A percentile compares a stretch with the other conserved stretches of the same genome.
These are phyloP conservation scores for Prochilodus magdalenae DNA, from an alignment of 2,113 vertebrate species.

Conservation along the genomic window DNA sequence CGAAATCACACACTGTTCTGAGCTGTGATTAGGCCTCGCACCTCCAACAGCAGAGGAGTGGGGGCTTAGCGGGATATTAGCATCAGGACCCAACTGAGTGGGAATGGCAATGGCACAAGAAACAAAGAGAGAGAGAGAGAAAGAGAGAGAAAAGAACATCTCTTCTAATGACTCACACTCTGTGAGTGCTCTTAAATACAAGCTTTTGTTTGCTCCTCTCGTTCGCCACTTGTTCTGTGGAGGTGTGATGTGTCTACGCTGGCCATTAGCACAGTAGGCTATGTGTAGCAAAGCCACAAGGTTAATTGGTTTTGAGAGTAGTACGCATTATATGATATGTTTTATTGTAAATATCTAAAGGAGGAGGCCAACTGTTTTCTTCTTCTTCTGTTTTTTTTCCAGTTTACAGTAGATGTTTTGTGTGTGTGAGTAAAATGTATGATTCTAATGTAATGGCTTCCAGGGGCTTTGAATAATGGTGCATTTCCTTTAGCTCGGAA, in stretches of 20 bases:
- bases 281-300: not conserved
- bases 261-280: constrained; percentile 4
- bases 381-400: not conserved
- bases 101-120: constrained; percentile 20
- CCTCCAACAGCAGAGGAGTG: constrained; percentile 29
- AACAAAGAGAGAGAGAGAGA: constrained; percentile 1
- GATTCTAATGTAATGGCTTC: not conserved
- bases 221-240: constrained; percentile 4
- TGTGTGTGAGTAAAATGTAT: not conserved
- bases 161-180: constrained; percentile 34
- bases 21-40: constrained; percentile 50
- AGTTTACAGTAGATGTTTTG: not conserved
- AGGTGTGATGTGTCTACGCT: constrained; percentile 5
- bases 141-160: constrained; percentile 13
- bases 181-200: constrained; percentile 20
- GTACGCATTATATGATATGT: not conserved
- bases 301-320: constrained; percentile 2
- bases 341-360: not conserved
- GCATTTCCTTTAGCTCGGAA: too few relatives aligned
- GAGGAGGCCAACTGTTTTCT: not conserved
- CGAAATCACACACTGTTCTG: constrained; percentile 52
- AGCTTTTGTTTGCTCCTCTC: constrained; percentile 21
- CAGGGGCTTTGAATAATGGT: too few relatives aligned
- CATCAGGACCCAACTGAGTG: constrained; percentile 25
- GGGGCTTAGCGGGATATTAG: constrained; percentile 40